Percentiles rank a stretch among this genome's conserved stretches.
Conservation (phyloP, 2,888 invertebrate species). For the Drosophila peninsularis region DNA sequence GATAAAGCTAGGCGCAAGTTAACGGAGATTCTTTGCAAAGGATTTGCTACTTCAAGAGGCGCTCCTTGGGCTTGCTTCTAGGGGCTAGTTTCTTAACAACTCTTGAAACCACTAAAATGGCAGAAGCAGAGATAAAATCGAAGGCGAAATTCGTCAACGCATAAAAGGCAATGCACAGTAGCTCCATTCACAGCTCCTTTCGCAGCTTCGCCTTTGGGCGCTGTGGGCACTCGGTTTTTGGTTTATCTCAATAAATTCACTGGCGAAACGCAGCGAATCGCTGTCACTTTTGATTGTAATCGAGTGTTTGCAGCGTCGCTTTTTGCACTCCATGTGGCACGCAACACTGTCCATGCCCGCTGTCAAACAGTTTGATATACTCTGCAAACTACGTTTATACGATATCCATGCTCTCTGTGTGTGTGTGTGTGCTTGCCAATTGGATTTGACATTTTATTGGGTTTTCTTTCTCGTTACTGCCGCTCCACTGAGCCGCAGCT, state of each 20-base stretch:
- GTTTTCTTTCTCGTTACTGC: constrained; percentile 78
- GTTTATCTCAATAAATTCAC: constrained; percentile 21
- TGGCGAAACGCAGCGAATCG: constrained; percentile 48
- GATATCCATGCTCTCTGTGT: constrained; percentile 11
- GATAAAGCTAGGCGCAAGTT: too few relatives aligned
- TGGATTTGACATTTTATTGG: constrained; percentile 81
- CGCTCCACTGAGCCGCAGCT: constrained; percentile 55
- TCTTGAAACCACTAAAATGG: neutral
- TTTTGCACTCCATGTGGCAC: constrained; percentile 32
- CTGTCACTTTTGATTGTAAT: constrained; percentile 78
- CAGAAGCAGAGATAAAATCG: neutral
- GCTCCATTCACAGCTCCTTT: neutral
- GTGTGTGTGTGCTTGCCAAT: constrained; percentile 71
- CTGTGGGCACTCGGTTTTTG: constrained; percentile 1
- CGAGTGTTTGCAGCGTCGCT: constrained; percentile 65
- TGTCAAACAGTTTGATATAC: constrained; percentile 76
- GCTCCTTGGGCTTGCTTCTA: too few relatives aligned
- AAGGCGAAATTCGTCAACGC: constrained; percentile 47
- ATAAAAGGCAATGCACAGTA: constrained; percentile 13
- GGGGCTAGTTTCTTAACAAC: too few relatives aligned
- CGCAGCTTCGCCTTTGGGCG: neutral
- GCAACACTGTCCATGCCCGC: constrained; percentile 20
- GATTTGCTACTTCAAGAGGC: too few relatives aligned
- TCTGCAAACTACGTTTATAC: constrained; percentile 58
- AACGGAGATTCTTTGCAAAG: too few relatives aligned